These are phyloP conservation scores for Labroides dimidiatus DNA, from an alignment of 2,797 vertebrate genomes.

Conservation along the genomic window DNA sequence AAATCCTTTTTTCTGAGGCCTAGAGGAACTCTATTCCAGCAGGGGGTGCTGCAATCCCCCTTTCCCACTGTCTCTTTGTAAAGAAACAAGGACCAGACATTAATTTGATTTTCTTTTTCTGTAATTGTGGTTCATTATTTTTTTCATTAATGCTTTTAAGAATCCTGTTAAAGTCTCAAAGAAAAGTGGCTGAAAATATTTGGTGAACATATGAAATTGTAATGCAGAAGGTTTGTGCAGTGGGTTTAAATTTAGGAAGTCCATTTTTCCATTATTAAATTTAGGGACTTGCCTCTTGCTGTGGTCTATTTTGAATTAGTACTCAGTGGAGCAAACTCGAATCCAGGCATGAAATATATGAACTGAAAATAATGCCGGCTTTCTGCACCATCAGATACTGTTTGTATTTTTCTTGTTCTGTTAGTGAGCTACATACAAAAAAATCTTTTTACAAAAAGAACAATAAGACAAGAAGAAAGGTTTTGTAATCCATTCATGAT, in stretches of 20 bases:
- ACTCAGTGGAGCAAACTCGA: not conserved
- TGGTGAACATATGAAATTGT: too few species aligned
- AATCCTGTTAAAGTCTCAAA: not conserved
- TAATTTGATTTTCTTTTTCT: not conserved
- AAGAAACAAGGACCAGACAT: not conserved
- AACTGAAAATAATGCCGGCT: not conserved
- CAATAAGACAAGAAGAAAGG: not conserved
- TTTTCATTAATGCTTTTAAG: not conserved
- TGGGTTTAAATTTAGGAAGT: not conserved
- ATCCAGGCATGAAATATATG: not conserved
- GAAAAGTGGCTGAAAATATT: not conserved
- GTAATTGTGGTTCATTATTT: not conserved
- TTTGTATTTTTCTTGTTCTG: not conserved
- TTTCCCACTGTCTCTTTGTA: not conserved
- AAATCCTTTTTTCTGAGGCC: not conserved
- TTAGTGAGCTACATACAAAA: not conserved
- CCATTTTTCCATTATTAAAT: too few species aligned
- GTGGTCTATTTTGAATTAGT: too few species aligned
- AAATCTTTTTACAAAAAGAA: not conserved
- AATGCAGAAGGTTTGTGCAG: too few species aligned
- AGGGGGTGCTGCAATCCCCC: not conserved
- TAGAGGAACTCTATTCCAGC: not conserved
- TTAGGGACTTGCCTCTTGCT: too few species aligned
- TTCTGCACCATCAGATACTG: not conserved
- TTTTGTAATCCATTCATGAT: constrained; percentile 2